Percentiles rank a stretch among this genome's conserved stretches.
Conservation (phyloP, 2,113 vertebrate species). For the Bolborhynchus lineola region DNA sequence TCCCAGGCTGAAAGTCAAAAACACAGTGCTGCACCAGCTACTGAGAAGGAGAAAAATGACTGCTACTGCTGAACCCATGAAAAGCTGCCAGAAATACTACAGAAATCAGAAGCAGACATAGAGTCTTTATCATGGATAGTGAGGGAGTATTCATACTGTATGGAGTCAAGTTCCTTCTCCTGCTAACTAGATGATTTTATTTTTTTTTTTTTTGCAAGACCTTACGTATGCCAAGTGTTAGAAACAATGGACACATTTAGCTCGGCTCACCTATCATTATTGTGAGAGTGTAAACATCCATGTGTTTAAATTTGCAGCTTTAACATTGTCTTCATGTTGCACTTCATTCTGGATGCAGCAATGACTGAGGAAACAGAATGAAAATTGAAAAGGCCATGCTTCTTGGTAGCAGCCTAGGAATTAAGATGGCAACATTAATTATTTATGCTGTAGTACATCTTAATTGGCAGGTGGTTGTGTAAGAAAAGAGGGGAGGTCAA, state of each 20-base stretch:
- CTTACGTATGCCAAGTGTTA: not conserved
- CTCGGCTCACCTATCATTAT: not conserved
- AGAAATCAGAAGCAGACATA: not conserved
- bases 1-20: too few relatives aligned
- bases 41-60: too few relatives aligned
- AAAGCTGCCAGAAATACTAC: not conserved
- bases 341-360: slow-evolving; percentile 12
- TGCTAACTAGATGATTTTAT: not conserved
- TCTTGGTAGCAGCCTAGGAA: slow-evolving; percentile 36
- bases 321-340: not conserved
- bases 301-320: slow-evolving; percentile 15
- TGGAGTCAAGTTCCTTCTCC: not conserved
- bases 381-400: not conserved
- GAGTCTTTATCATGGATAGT: not conserved
- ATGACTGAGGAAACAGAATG: slow-evolving; percentile 3
- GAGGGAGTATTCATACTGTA: not conserved
- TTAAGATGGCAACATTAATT: slow-evolving; percentile 46
- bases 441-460: slow-evolving; percentile 27
- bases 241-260: not conserved
- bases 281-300: not conserved
- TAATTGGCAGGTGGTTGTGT: slow-evolving; percentile 31
- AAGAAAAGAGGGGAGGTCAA: not conserved
- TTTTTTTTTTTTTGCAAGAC: not conserved
- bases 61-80: too few relatives aligned
- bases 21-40: too few relatives aligned